A percentile compares a stretch with the other conserved stretches of the same genome.
Conservation (phyloP, 2,888 invertebrate species). For the Dryadula phaetusa region DNA sequence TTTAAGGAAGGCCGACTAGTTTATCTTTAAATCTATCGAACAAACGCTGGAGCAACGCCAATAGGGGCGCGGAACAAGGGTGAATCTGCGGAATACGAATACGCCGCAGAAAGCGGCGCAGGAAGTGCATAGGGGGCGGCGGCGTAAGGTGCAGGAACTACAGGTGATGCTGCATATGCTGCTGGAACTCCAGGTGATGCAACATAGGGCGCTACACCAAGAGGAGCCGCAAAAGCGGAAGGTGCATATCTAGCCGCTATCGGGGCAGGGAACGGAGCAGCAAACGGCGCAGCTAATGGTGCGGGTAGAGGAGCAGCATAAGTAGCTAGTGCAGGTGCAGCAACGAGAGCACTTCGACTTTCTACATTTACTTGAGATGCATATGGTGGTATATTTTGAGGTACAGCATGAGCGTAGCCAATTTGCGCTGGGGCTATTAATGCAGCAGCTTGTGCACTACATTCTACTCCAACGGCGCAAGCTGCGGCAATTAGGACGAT, state of each 20-base stretch:
- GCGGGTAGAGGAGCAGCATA: conserved; percentile 29
- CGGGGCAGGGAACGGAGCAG: conserved; percentile 53
- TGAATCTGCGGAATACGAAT: conserved; percentile 54
- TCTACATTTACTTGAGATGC: conserved; percentile 85
- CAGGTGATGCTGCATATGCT: conserved; percentile 48
- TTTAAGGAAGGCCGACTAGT: conserved; percentile 70
- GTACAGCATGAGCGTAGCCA: conserved; percentile 84
- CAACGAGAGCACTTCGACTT: conserved; percentile 71
- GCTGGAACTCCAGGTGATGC: conserved; percentile 47
- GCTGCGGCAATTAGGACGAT: conserved; percentile 76
- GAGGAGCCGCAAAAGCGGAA: conserved; percentile 48
- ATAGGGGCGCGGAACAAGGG: conserved; percentile 62
- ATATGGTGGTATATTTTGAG: conserved; percentile 86
- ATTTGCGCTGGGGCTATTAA: conserved; percentile 82
- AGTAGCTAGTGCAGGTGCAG: conserved; percentile 57
- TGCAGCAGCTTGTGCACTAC: conserved; percentile 71
- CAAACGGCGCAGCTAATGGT: conserved; percentile 47
- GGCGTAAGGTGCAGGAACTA: conserved; percentile 52
- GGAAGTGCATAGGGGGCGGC: conserved; percentile 48
- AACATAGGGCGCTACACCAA: conserved; percentile 50
- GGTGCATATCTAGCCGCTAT: conserved; percentile 39
- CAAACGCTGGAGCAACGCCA: conserved; percentile 71
- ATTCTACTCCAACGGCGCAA: conserved; percentile 65
- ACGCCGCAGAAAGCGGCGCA: conserved; percentile 52
- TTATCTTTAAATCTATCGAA: conserved; percentile 77